Evolutionary conservation across 2,888 invertebrate species (phyloP), one percentile per base, ranked within the genome.

Genomic region (Drosophila neutralis): DNA sequence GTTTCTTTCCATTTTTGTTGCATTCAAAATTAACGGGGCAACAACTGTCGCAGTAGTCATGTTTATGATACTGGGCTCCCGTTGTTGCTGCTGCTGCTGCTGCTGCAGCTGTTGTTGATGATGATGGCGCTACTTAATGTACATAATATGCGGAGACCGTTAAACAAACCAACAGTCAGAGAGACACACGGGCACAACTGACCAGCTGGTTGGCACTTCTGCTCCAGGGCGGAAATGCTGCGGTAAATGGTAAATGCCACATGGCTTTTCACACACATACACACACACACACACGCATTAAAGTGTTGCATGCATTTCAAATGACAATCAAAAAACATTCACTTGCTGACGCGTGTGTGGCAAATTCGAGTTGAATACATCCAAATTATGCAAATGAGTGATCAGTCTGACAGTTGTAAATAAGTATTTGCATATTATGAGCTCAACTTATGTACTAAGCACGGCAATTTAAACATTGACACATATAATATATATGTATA

Each of bases 1-100:
- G 40, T 42, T 48, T 56, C 45, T 24, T 4, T 42, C 27, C 18
- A 27, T 48, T 58, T 27, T 40, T 21, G 51, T 68, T 66, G 73
- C 64, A 58, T 57, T 62, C 53, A 54, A 80, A 80, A 76, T 69
- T 61, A 72, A 81, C 65, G 77, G 66, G 27, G 35, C 35, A 18
- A 49, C 71, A 62, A 77, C 80, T 75, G 77, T 75, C 62, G 49
- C 76, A 49, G 59, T 65, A 31, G 80, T 67, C 69, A 76, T 82
- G 80, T 82, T 82, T 83, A 80, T 84, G 86, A 73, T 80, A 78
- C 78, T 76, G 56, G 78, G 85, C 71, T 24, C 40, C 31, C 45
- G 33, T 35, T 38, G 45, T 15, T 78, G 85, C 68, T 24, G 40
- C 31, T 51, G 33, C 15, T 33, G 38, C 27, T 56, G 51, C 15